Evolutionary conservation across 2,888 invertebrate species (phyloP), one percentile per base, ranked within the genome.

Genomic region (Catotricha subobsoleta): DNA sequence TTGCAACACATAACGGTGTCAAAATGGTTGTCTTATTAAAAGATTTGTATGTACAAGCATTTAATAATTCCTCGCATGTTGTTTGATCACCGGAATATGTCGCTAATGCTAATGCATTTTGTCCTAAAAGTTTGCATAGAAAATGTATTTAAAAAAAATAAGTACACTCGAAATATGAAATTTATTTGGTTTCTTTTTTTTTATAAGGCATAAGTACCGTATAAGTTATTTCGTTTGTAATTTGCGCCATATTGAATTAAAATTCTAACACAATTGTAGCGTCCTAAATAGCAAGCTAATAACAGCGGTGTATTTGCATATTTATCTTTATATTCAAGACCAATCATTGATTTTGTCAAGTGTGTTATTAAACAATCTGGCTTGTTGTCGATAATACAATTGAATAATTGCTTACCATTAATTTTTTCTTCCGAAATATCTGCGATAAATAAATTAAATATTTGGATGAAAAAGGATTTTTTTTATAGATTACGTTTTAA

Each of bases 81-180:
- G 8, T 47, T 7, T 48, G 41, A 43, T 52, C 46, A 0, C 60
- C 59, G 13, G 51, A 48, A 46, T 53, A 52, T 12, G 56, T 51
- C 7, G 62, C 62, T 23, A 60, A 40, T 0, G 61, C 60, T 16
- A 61, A 44, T 1, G 61, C 59, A 44, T 61, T 61, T 47, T 62
- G 61, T 2, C 61, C 55, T 56, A 19, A 34, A 48, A 37, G 30
- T 8, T 15, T 9, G 31, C 13, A 33, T 19, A 9, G 18, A 19
- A 6, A 19, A 33, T 15, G 4, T 3, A 33, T 19, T 10, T 10
- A 3, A 33, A 19, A 33, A 33, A 3, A 19, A 31, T 25, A 30
- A 30, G 4, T 15, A 20, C 8, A n/a, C n/a, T 27, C 6, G 6
- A 3, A 16, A 3, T 8, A 15, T 15, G 15, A 18, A 15, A 31